Conservation (phyloP, 1,140 invertebrate species). For the Pachypeltis micranthus region DNA sequence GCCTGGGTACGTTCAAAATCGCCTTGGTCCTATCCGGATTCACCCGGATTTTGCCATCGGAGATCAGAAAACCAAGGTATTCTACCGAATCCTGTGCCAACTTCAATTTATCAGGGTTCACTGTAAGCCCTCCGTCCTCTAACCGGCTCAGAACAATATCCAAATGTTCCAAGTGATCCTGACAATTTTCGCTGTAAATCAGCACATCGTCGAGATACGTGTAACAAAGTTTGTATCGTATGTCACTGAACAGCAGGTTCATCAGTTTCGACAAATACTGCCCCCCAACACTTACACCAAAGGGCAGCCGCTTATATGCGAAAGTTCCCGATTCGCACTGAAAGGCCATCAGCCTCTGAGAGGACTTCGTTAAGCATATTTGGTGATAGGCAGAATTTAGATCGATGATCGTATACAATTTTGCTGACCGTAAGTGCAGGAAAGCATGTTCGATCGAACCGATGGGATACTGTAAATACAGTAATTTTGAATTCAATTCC, state of each 20-base stretch:
- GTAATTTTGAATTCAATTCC: background rate
- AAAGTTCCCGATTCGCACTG: background rate
- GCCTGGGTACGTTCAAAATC: background rate
- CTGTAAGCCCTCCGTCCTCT: background rate
- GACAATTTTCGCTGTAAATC: background rate
- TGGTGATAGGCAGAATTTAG: background rate
- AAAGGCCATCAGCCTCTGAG: background rate
- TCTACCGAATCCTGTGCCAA: background rate
- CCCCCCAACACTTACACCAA: background rate
- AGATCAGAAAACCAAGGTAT: background rate
- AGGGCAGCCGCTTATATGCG: background rate
- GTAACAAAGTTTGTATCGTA: background rate
- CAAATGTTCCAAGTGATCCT: background rate
- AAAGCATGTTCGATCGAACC: background rate
- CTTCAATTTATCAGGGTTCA: constrained; percentile 1
- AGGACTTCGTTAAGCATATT: background rate
- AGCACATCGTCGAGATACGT: background rate
- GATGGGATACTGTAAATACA: background rate
- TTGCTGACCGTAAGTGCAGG: background rate
- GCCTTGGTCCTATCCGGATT: background rate
- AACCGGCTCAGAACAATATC: background rate
- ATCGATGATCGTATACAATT: background rate
- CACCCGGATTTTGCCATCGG: background rate
- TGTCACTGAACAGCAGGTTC: background rate
- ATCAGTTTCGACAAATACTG: background rate